phyloP scores from a whole-genome alignment of 2,797 vertebrate genomes.

The Coregonus ussuriensis region DNA sequence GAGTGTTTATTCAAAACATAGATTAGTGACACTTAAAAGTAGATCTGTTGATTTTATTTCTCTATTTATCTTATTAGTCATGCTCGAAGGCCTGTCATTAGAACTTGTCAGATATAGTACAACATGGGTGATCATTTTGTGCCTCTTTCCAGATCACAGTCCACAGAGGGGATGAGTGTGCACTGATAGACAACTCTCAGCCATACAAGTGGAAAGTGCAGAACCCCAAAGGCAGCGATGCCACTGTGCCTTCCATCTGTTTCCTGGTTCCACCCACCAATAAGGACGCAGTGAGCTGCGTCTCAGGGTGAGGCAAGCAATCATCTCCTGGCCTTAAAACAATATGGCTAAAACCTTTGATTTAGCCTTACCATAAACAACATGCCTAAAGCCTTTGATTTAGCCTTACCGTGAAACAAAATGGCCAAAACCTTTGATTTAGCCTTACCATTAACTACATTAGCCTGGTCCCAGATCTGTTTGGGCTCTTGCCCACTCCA shows the following conservation, averaged over 20 bases:
- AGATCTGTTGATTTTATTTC: neutral
- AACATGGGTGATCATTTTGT: neutral
- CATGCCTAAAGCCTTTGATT: too few relatives aligned
- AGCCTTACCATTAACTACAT: too few relatives aligned
- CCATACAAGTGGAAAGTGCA: constrained; percentile 86
- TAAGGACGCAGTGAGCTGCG: constrained; percentile 83
- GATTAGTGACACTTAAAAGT: neutral
- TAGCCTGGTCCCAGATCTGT: too few relatives aligned
- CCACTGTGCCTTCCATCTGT: constrained; percentile 86
- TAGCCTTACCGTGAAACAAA: too few relatives aligned
- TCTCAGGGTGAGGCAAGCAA: constrained; percentile 75
- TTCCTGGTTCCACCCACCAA: constrained; percentile 90
- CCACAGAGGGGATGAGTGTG: constrained; percentile 84
- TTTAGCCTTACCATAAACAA: too few relatives aligned
- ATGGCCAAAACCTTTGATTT: too few relatives aligned
- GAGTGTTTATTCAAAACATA: neutral
- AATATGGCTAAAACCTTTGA: neutral
- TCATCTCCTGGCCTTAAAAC: neutral
- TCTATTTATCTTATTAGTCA: neutral
- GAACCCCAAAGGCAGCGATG: constrained; percentile 76
- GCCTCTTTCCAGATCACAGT: constrained; percentile 81
- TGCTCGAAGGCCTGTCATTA: neutral
- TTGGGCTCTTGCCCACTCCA: too few relatives aligned
- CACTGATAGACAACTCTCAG: constrained; percentile 84
- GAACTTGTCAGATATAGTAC: neutral